Conservation (phyloP, 2,888 invertebrate species). For the Cheilosia soror region DNA sequence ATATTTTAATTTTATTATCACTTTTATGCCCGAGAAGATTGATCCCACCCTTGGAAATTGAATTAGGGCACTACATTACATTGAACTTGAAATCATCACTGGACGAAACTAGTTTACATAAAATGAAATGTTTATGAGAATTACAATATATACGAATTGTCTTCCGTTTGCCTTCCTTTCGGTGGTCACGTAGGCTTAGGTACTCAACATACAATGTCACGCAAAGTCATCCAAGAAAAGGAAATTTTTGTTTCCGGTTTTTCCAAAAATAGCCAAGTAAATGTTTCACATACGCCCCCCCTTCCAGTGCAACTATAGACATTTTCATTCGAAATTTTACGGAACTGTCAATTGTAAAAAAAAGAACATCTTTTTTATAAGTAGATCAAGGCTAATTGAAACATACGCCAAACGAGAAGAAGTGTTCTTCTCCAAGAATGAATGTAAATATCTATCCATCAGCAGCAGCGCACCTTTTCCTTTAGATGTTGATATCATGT, state of each 20-base stretch:
- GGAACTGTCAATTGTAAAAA: constrained; percentile 26
- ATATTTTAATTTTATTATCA: neutral
- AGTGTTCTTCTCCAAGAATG: neutral
- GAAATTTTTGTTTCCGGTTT: constrained; percentile 32
- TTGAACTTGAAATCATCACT: constrained; percentile 26
- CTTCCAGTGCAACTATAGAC: constrained; percentile 1
- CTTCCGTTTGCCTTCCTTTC: constrained; percentile 13
- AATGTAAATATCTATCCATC: neutral
- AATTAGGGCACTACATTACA: constrained; percentile 5
- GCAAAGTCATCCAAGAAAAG: neutral
- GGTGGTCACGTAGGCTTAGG: constrained; percentile 23
- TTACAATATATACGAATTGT: neutral
- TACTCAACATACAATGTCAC: constrained; percentile 3
- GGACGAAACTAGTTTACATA: neutral
- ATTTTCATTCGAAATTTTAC: neutral
- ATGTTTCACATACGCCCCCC: constrained; percentile 29
- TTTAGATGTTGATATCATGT: constrained; percentile 6
- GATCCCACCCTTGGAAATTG: constrained; percentile 22
- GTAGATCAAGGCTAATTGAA: constrained; percentile 39
- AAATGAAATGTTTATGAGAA: neutral
- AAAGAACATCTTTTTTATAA: constrained; percentile 18
- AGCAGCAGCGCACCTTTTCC: constrained; percentile 2
- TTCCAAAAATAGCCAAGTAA: constrained; percentile 1
- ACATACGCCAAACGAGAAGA: constrained; percentile 14
- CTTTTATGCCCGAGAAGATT: neutral